Evolutionary conservation across 2,888 invertebrate species (phyloP).

Genomic region (Agrochola circellaris): DNA sequence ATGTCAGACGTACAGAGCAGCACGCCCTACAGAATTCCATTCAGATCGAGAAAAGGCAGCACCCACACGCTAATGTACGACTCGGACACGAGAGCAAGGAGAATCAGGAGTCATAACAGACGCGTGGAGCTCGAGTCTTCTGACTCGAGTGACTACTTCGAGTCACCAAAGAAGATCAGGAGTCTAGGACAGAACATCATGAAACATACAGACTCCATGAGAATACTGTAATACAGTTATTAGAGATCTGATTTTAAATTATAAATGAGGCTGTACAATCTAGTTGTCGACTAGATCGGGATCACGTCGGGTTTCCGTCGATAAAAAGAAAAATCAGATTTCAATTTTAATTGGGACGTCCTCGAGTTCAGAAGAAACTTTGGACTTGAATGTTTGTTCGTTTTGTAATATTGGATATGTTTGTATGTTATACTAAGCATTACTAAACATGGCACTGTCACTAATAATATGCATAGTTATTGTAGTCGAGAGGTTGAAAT

Average conservation of each 20-base stretch:
- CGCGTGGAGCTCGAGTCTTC: conserved; percentile 81
- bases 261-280: conserved; percentile 79
- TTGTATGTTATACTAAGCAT: neutral
- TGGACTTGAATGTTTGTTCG: conserved; percentile 20
- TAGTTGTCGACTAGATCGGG: conserved; percentile 75
- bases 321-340: conserved; percentile 42
- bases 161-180: conserved; percentile 77
- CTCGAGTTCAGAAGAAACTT: conserved; percentile 20
- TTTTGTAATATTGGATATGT: conserved; percentile 12
- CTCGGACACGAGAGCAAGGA: conserved; percentile 83
- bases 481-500: conserved; percentile 20
- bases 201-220: conserved; percentile 87
- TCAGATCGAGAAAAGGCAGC: conserved; percentile 80
- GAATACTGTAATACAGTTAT: conserved; percentile 79
- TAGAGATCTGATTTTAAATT: conserved; percentile 73
- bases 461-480: conserved; percentile 20
- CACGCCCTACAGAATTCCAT: conserved; percentile 83
- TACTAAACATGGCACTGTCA: conserved; percentile 22
- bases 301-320: conserved; percentile 68
- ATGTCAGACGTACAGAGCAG: conserved; percentile 89
- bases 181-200: conserved; percentile 84
- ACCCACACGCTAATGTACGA: conserved; percentile 84
- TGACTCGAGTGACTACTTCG: conserved; percentile 84
- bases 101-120: conserved; percentile 78
- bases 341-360: conserved; percentile 37